phyloP scores from a whole-genome alignment of 2,113 vertebrate genomes.

The Tricholaema leucomelas region DNA sequence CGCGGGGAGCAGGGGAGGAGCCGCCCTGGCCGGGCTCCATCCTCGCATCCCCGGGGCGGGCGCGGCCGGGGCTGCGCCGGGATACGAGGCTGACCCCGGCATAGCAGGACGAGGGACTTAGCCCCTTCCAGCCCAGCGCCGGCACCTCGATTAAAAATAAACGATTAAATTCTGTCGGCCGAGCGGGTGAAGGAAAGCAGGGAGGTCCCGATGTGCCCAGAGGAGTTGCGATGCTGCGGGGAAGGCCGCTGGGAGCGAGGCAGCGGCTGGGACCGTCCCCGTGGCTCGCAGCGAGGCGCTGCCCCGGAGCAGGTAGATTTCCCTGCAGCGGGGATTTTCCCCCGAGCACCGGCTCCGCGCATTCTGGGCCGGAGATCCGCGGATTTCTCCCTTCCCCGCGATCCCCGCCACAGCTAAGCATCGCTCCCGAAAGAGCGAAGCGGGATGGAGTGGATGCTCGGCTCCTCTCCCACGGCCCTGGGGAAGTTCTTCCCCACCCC shows the following conservation, averaged over 20 bases:
- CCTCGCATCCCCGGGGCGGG: background rate
- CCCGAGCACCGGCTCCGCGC: background rate
- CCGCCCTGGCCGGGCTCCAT: background rate
- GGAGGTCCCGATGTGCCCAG: background rate
- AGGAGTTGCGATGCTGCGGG: background rate
- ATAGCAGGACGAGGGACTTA: background rate
- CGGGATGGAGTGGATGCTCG: background rate
- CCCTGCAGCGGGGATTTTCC: background rate
- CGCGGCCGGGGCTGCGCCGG: background rate
- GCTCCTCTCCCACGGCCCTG: background rate
- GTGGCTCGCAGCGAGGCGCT: background rate
- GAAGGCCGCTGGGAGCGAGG: background rate
- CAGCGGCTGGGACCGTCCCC: background rate
- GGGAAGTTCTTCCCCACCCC: background rate
- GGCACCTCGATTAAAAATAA: background rate
- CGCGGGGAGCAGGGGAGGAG: background rate
- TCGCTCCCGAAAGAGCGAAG: background rate
- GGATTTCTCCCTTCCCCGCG: background rate
- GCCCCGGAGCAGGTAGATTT: background rate
- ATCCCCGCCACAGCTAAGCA: background rate
- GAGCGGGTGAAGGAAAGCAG: background rate
- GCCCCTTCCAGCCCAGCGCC: background rate
- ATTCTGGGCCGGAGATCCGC: background rate
- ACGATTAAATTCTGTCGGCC: background rate
- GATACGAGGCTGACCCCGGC: background rate